Base-by-base conservation (phyloP, 2,888 invertebrate genomes). In the Diarsia brunnea region DNA sequence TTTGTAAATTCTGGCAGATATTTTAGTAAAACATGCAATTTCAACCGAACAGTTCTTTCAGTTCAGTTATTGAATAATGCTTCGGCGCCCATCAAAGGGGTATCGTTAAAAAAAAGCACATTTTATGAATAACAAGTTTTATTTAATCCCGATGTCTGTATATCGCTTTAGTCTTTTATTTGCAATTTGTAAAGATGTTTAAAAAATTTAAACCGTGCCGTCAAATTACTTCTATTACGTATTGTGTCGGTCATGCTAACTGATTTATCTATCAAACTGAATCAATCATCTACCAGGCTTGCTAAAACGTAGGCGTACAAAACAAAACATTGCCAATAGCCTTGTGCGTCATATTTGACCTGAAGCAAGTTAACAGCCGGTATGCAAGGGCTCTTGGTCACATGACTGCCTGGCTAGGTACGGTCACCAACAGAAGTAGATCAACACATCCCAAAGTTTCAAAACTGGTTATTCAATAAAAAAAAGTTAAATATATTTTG, bases 301-400 rank as follows among this genome's bases (percentile, higher is more conserved):
- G 21, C 64, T 61, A 51, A 65, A 24, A 8, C 0, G 38, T 51
- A 58, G 47, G 71, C n/a, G 24, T 45, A 19, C 19, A 38, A 61
- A 78, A 58, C 71, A 67, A 55, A 65, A 60, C 21, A 31, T 27
- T 49, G 10, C 1, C 12, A 21, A 16, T 21, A 63, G 63, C 75
- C 78, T 81, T 73, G 73, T 47, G 38, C 58, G 65, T 75, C 64
- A 66, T 8, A 31, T 8, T 27, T 80, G 67, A 69, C 49, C 73
- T 67, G 71, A 58, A 61, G 61, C 70, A 55, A 70, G 16, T 65
- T 47, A 21, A 24, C 24, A 31, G 31, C 24, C 19, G 38, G 47
- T 81, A 53, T 53, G 78, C 47, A 67, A 68, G 55, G 58, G 68
- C 38, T 51, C 24, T 73, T 68, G 66, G 31, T 58, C 80, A 74